A percentile compares a stretch with the other conserved stretches of the same genome.
These are phyloP conservation scores for Heloderma charlesbogerti DNA, from an alignment of 2,113 vertebrate species.

Conservation along the genomic window DNA sequence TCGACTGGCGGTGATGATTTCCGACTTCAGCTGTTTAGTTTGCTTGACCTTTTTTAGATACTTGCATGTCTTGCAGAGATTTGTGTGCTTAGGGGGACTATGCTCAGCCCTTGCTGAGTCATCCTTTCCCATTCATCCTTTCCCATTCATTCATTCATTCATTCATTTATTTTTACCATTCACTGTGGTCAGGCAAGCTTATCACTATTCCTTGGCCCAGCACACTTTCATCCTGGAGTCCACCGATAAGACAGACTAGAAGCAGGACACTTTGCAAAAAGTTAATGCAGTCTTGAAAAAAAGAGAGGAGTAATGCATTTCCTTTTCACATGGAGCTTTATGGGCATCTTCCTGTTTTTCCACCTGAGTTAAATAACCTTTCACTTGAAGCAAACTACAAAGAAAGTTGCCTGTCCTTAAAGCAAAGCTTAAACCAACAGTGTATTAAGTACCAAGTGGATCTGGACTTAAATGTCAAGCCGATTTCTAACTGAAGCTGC, in stretches of 20 bases:
- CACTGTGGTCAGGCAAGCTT: slow-evolving; percentile 52
- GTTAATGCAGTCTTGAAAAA: slow-evolving; percentile 58
- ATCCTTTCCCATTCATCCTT: slow-evolving; percentile 3
- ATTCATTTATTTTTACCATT: background rate
- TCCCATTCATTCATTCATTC: slow-evolving; percentile 11
- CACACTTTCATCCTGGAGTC: slow-evolving; percentile 56
- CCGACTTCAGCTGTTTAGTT: slow-evolving; percentile 20
- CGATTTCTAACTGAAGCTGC: slow-evolving; percentile 24
- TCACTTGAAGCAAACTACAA: background rate
- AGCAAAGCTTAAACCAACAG: slow-evolving; percentile 3
- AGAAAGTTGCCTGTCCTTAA: background rate
- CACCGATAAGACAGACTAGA: slow-evolving; percentile 61
- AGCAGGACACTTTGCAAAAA: slow-evolving; percentile 42
- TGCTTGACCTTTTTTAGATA: slow-evolving; percentile 13
- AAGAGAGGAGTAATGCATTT: slow-evolving; percentile 42
- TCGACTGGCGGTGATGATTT: background rate
- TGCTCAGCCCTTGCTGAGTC: slow-evolving; percentile 47
- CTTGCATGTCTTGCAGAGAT: background rate
- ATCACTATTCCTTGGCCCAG: slow-evolving; percentile 52
- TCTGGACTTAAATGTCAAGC: slow-evolving; percentile 11
- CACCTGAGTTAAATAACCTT: slow-evolving; percentile 51
- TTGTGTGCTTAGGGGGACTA: slow-evolving; percentile 21
- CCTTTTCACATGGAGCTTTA: slow-evolving; percentile 27
- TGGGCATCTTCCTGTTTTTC: slow-evolving; percentile 25
- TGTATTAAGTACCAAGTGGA: background rate